Conservation (phyloP, 2,888 invertebrate species). For the Yponomeuta plumbellus region DNA sequence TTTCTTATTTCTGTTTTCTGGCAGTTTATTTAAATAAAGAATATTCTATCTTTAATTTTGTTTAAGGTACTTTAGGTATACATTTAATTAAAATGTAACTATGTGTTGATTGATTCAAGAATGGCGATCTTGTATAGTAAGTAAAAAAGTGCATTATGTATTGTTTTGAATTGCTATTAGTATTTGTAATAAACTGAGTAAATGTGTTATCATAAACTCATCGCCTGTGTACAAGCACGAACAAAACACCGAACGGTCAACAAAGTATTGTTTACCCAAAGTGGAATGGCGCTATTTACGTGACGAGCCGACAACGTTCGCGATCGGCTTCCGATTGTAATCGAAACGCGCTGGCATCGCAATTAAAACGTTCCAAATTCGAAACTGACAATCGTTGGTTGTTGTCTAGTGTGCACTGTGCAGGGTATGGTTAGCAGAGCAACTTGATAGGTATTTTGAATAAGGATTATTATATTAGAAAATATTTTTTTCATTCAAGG, state of each 20-base stretch:
- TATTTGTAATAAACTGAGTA: too few relatives aligned
- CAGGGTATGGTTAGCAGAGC: neutral
- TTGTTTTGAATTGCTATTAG: too few relatives aligned
- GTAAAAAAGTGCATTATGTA: too few relatives aligned
- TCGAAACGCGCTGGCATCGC: slow-evolving; percentile 19
- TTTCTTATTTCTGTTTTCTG: too few relatives aligned
- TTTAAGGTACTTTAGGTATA: too few relatives aligned
- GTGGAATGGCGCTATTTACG: slow-evolving; percentile 27
- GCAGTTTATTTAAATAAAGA: too few relatives aligned
- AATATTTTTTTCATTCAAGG: neutral
- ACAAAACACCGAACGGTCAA: slow-evolving; percentile 30
- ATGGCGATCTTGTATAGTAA: too few relatives aligned
- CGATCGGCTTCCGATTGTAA: slow-evolving; percentile 13
- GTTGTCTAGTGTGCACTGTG: neutral
- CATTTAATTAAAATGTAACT: too few relatives aligned
- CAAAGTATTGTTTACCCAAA: slow-evolving; percentile 34
- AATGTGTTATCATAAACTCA: too few relatives aligned
- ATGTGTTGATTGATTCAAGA: too few relatives aligned
- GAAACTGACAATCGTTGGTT: slow-evolving; percentile 25
- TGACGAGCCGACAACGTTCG: slow-evolving; percentile 11
- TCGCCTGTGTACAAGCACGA: slow-evolving; percentile 25
- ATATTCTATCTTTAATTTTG: too few relatives aligned
- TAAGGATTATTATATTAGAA: neutral
- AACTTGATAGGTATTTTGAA: neutral
- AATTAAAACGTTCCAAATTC: slow-evolving; percentile 23